Conservation (phyloP, 1,140 invertebrate genomes). For the Zaprionus lachaisei region DNA sequence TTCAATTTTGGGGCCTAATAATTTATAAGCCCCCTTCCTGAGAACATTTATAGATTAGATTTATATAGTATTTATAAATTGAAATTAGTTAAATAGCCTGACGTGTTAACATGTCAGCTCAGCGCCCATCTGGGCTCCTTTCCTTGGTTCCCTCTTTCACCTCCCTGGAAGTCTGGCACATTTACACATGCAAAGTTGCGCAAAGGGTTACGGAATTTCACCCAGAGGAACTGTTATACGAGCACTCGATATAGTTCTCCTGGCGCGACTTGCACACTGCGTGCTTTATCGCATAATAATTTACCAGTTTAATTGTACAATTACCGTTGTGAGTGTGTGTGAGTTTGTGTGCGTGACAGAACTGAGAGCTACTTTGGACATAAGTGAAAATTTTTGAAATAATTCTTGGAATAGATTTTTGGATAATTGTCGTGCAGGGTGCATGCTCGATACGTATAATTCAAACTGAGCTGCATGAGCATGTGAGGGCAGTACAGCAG, state of each 20-base stretch:
- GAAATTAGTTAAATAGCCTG: conserved; percentile 61
- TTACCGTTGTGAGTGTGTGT: conserved; percentile 43
- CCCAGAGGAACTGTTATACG: background rate
- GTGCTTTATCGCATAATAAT: conserved; percentile 81
- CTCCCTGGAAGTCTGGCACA: conserved; percentile 16
- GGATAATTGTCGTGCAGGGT: conserved; percentile 12
- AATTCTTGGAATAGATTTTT: conserved; percentile 61
- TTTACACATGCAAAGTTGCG: conserved; percentile 65
- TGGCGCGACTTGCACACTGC: conserved; percentile 64
- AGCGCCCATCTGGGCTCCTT: conserved; percentile 7
- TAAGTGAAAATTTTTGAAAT: conserved; percentile 42
- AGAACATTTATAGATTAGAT: conserved; percentile 49
- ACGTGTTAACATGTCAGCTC: conserved; percentile 68
- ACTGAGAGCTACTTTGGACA: conserved; percentile 9
- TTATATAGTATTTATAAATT: conserved; percentile 36
- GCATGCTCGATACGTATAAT: conserved; percentile 42
- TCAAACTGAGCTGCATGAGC: conserved; percentile 17
- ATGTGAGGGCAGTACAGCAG: background rate
- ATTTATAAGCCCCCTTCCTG: conserved; percentile 47
- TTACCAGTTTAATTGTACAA: conserved; percentile 77
- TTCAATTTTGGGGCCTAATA: conserved; percentile 65
- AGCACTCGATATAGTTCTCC: conserved; percentile 14
- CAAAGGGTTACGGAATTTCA: conserved; percentile 41
- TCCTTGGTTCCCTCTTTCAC: background rate
- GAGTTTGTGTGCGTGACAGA: conserved; percentile 30